Percentiles rank a stretch among this genome's conserved stretches.
Evolutionary conservation across 2,113 vertebrate species (phyloP).

Genomic region (Dascyllus trimaculatus): DNA sequence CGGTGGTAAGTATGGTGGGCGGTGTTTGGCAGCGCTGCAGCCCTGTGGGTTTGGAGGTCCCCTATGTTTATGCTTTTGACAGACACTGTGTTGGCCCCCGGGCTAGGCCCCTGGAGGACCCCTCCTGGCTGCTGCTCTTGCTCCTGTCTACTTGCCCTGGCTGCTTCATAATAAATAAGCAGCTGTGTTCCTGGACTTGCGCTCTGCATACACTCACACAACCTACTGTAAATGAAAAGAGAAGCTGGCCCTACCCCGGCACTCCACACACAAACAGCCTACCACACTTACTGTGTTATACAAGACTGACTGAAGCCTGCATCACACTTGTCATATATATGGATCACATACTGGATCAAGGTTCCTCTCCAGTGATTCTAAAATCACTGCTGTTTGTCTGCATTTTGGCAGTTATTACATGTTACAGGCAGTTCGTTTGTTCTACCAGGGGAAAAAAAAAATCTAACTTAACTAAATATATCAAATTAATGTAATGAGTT

Average conservation of each 20-base stretch:
- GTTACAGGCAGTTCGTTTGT: no score
- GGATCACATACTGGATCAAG: constrained; percentile 6
- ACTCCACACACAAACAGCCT: constrained; percentile 39
- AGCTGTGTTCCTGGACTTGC: constrained; percentile 64
- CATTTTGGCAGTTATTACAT: no score
- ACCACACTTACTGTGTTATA: constrained; percentile 65
- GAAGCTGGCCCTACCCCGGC: constrained; percentile 42
- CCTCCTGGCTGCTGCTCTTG: constrained; percentile 54
- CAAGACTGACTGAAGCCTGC: constrained; percentile 21
- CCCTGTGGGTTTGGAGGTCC: constrained; percentile 62
- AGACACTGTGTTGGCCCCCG: constrained; percentile 77
- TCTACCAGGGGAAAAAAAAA: no score
- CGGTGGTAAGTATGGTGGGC: constrained; percentile 40
- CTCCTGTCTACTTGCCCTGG: constrained; percentile 64
- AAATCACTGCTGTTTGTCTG: no score
- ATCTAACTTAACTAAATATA: no score
- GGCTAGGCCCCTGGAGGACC: constrained; percentile 57
- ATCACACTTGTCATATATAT: neutral
- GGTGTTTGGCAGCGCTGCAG: constrained; percentile 57
- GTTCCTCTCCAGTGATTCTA: no score
- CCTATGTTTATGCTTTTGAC: constrained; percentile 80
- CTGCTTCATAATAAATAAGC: constrained; percentile 81
- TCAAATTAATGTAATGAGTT: no score
- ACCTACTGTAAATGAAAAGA: constrained; percentile 69
- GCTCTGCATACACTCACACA: constrained; percentile 70